Conservation (phyloP, 2,797 vertebrate genomes). For the Neosalanx taihuensis region DNA sequence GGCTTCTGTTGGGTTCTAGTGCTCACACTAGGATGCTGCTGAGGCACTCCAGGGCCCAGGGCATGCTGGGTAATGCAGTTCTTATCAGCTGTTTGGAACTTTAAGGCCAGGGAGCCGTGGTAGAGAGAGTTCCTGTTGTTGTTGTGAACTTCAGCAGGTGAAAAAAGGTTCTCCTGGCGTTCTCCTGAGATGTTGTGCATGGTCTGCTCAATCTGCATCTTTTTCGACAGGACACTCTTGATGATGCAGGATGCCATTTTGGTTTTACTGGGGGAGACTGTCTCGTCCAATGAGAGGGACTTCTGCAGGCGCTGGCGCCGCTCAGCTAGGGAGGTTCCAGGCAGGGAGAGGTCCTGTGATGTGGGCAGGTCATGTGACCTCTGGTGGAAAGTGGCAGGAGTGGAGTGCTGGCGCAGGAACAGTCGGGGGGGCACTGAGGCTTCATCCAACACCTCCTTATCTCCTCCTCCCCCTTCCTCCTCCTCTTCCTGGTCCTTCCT, state of each 20-base stretch:
- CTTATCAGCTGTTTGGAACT: neutral
- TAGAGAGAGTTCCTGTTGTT: constrained; percentile 1
- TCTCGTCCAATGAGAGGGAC: constrained; percentile 79
- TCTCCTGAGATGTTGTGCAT: constrained; percentile 58
- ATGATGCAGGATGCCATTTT: constrained; percentile 83
- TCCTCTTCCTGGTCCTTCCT: constrained; percentile 58
- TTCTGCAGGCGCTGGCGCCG: constrained; percentile 73
- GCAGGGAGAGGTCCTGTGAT: constrained; percentile 9
- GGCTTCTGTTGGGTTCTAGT: constrained; percentile 45
- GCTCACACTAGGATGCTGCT: constrained; percentile 29
- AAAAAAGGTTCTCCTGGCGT: constrained; percentile 26
- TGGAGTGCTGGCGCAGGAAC: constrained; percentile 70
- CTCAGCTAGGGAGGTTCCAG: constrained; percentile 18
- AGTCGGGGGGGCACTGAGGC: constrained; percentile 10
- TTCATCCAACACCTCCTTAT: constrained; percentile 34
- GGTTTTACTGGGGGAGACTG: constrained; percentile 63
- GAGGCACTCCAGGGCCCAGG: constrained; percentile 16
- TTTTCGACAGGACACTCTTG: constrained; percentile 81
- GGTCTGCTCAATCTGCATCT: constrained; percentile 79
- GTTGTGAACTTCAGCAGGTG: constrained; percentile 25
- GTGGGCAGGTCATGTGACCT: constrained; percentile 5
- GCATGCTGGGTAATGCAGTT: neutral
- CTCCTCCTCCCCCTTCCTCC: constrained; percentile 19
- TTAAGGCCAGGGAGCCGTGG: neutral
- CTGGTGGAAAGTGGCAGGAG: constrained; percentile 57